Percentiles rank a stretch among this genome's conserved stretches.
Evolutionary conservation across 2,888 invertebrate genomes (phyloP).

Genomic region (Bellardia bayeri): DNA sequence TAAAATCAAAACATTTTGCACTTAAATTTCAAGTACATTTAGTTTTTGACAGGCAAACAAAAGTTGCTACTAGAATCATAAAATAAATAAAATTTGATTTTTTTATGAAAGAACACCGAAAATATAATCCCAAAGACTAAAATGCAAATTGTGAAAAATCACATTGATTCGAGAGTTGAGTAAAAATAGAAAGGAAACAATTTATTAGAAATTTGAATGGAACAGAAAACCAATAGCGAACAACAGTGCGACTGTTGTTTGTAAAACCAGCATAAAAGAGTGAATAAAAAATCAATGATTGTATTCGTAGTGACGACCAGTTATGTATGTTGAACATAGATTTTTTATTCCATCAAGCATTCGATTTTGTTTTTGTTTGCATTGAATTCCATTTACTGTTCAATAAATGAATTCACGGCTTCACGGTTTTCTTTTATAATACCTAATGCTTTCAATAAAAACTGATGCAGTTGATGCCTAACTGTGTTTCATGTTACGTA

Average conservation of each 20-base stretch:
- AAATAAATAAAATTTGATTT: conserved; percentile 41
- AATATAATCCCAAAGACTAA: conserved; percentile 45
- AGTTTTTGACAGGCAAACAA: conserved; percentile 15
- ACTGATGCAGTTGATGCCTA: no score
- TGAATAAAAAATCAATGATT: conserved; percentile 57
- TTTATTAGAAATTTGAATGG: neutral
- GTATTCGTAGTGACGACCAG: conserved; percentile 27
- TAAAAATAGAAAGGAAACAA: neutral
- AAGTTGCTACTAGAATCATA: conserved; percentile 4
- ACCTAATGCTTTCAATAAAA: no score
- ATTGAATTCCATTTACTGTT: conserved; percentile 68
- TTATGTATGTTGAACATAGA: conserved; percentile 24
- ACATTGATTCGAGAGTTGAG: conserved; percentile 26
- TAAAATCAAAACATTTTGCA: conserved; percentile 34
- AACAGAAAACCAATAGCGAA: neutral
- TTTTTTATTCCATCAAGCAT: neutral
- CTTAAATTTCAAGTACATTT: conserved; percentile 44
- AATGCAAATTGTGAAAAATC: conserved; percentile 55
- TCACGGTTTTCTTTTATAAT: neutral
- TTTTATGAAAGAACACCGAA: neutral
- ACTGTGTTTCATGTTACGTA: no score
- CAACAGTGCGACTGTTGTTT: conserved; percentile 22
- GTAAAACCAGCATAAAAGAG: conserved; percentile 49
- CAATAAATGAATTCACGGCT: conserved; percentile 32
- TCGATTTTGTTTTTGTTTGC: conserved; percentile 1